Base-by-base conservation (phyloP, 2,113 vertebrate genomes). In the Zootoca vivipara region DNA sequence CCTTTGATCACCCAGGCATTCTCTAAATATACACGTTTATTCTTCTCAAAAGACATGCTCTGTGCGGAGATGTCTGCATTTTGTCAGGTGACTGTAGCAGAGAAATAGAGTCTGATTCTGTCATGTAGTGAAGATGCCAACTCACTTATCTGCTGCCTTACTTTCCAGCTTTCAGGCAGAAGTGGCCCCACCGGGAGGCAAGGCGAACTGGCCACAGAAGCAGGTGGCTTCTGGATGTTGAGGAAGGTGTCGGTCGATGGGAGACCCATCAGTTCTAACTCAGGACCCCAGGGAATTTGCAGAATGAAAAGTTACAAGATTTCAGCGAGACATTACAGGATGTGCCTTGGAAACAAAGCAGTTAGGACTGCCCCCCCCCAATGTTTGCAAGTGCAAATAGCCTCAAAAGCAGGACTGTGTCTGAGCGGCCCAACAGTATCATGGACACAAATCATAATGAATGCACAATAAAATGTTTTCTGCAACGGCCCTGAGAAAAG, bases 51-150 rank as follows among this genome's bases (percentile, higher is more conserved):
- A 28, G 7, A 65, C 12, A 1, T 42, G 20, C 20, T 67, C 74
- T n/a, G 77, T 65, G 69, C 5, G 56, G 52, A 86, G 74, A 58
- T 40, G 12, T 26, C 0, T 20, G 72, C 13, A 0, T 74, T 33
- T 6, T 0, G 13, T 62, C 78, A 40, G 69, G 88, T 52, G 3
- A 46, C 38, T 15, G 70, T 16, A 78, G 78, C 65, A 72, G 56
- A 0, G 35, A 42, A 78, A 1, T 64, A 56, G 79, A 28, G 0
- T 24, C 74, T 10, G 67, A 0, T 18, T 81, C 0, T 0, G n/a
- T 18, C 1, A 0, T 10, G 16, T 0, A 0, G 4, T n/a, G 65
- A 77, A 64, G 75, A 0, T 16, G 58, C 30, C 86, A 4, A 13
- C 0, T 24, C 8, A 0, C 30, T 5, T 10, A 2, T 81, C 38